phyloP scores from a whole-genome alignment of 1,140 invertebrate genomes.

The Triops longicaudatus region DNA sequence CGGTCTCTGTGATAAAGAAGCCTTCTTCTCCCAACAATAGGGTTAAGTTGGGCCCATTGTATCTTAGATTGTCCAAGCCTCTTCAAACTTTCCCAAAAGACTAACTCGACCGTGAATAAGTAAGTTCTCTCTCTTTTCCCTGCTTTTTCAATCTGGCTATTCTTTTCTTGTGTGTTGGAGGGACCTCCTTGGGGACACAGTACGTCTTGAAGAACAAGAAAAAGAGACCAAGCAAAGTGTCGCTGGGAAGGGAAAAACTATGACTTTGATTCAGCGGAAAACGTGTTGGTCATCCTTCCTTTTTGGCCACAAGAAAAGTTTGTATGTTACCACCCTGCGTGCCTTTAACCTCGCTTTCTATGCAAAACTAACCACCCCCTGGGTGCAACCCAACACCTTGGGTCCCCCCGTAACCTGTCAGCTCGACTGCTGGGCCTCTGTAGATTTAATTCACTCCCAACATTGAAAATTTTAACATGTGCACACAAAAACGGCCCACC shows the following conservation, averaged over 20 bases:
- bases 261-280: conserved; percentile 4
- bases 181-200: neutral
- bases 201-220: neutral
- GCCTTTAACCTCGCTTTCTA: conserved; percentile 12
- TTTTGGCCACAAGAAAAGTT: neutral
- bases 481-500: neutral
- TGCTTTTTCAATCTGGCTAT: neutral
- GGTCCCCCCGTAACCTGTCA: neutral
- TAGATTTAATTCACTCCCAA: conserved; percentile 11
- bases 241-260: neutral
- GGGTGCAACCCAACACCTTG: conserved; percentile 5
- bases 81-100: neutral
- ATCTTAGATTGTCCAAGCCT: neutral
- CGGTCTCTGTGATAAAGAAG: neutral
- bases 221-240: neutral
- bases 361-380: conserved; percentile 7
- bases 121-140: neutral
- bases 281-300: conserved; percentile 6
- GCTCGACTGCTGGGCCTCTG: neutral
- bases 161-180: no score
- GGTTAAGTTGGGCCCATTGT: neutral
- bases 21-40: neutral
- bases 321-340: neutral
- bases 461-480: neutral
- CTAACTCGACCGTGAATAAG: conserved; percentile 12